Conservation (phyloP, 2,888 invertebrate species). For the Prosapia bicincta region DNA sequence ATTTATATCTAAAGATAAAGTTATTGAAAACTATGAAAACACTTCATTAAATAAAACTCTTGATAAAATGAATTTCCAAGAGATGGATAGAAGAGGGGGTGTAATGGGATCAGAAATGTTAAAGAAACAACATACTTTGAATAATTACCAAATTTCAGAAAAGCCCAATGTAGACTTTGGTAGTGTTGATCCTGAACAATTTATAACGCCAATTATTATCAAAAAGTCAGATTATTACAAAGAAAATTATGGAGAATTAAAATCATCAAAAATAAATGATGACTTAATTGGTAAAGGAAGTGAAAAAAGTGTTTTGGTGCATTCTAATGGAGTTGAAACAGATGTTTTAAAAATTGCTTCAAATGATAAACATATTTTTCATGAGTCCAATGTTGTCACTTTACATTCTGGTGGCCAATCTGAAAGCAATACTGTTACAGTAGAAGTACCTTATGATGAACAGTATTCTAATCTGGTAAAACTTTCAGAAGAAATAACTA, state of each 20-base stretch:
- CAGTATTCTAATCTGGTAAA: constrained; percentile 23
- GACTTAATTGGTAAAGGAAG: background rate
- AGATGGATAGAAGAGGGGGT: background rate
- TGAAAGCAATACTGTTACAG: constrained; percentile 18
- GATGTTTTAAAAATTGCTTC: constrained; percentile 18
- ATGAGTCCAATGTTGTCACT: constrained; percentile 19
- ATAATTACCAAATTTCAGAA: constrained; percentile 6
- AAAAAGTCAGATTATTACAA: constrained; percentile 15
- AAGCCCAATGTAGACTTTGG: constrained; percentile 10
- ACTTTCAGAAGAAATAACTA: constrained; percentile 20
- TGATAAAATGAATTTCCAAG: background rate
- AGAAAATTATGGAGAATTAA: background rate
- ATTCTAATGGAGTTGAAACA: constrained; percentile 11
- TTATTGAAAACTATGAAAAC: background rate
- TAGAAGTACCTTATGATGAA: constrained; percentile 24
- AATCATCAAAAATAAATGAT: background rate
- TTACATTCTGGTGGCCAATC: constrained; percentile 20
- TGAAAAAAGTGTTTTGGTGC: constrained; percentile 17
- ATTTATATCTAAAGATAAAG: background rate
- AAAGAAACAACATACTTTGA: background rate
- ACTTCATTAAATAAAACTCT: background rate
- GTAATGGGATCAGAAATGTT: background rate
- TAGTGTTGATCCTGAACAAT: constrained; percentile 7
- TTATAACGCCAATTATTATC: constrained; percentile 16
- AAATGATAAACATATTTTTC: constrained; percentile 6